Base-by-base conservation (phyloP, 2,113 vertebrate species). In the Anser brachyrhynchus region DNA sequence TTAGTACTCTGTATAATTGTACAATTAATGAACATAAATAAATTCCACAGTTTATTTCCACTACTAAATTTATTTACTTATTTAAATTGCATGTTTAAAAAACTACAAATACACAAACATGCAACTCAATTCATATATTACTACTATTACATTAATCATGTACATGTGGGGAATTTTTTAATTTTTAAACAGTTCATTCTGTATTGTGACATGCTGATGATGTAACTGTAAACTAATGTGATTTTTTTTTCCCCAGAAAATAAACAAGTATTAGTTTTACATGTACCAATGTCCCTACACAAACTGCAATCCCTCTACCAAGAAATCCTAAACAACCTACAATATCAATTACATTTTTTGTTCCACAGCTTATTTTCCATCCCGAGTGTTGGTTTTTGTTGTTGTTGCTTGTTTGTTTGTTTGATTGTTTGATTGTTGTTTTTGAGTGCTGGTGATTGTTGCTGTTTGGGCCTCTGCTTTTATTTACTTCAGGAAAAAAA, bases 1-100 rank as follows among this genome's bases (percentile, higher is more conserved):
- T 96, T 91, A 95, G 64, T 57, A 90, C 92, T 96, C 95, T 79
- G 81, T 92, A 97, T 97, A 96, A 97, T 96, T 96, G 90, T 94
- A 97, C 92, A 97, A 93, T 94, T 97, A 97, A 97, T 93, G 95
- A 97, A 90, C 78, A 88, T 96, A 96, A 97, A 96, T 93, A 93
- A 90, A 96, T 95, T 94, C 95, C 95, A 95, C 78, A 76, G 94
- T 94, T 90, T 94, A 93, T 96, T 97, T 96, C 66, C 58, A 90
- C 66, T 61, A 94, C 75, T 83, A 96, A 95, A 96, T 97, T 29
- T 66, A 67, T 55, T 62, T 92, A 96, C 86, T 97, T 94, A 95
- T 89, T 96, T 83, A 96, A 97, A 97, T 91, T 82, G 70, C 81
- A 71, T 78, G 26, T 67, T 93, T 95, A 43, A 92, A 93, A 80